These are phyloP conservation scores for Eilema sororculum DNA, from an alignment of 2,888 invertebrate species.

Conservation along the genomic window DNA sequence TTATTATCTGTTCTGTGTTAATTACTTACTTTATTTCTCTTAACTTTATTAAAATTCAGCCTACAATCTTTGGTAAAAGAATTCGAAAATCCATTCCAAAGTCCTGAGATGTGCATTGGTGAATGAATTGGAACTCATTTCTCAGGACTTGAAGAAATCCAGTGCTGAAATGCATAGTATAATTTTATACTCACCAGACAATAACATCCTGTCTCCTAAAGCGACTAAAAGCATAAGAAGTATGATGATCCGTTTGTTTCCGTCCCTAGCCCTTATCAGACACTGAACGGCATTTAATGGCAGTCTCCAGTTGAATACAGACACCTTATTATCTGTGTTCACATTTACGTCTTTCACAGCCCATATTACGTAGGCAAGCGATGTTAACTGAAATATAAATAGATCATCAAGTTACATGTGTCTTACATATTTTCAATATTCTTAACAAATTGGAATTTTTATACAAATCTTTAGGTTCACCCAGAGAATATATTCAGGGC, in stretches of 20 bases:
- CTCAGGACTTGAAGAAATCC: no score
- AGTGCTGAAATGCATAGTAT: not conserved
- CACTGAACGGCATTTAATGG: constrained; percentile 82
- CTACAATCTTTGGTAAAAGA: no score
- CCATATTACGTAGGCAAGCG: constrained; percentile 88
- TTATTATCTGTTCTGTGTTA: no score
- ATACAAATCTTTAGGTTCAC: not conserved
- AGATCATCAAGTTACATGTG: not conserved
- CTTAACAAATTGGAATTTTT: not conserved
- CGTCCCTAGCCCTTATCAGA: constrained; percentile 88
- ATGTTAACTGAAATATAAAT: constrained; percentile 74
- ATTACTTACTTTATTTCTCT: no score
- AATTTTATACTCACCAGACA: constrained; percentile 67
- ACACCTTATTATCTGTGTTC: constrained; percentile 87
- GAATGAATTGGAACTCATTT: no score
- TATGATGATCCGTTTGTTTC: constrained; percentile 88
- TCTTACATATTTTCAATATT: not conserved
- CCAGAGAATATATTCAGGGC: no score
- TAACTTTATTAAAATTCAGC: no score
- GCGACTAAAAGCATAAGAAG: constrained; percentile 89
- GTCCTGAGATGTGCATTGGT: not conserved
- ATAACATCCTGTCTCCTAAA: constrained; percentile 76
- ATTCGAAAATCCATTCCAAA: not conserved
- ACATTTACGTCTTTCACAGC: constrained; percentile 89
- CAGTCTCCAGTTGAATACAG: constrained; percentile 79